Evolutionary conservation across 2,797 vertebrate species (phyloP), one percentile per base, ranked within the genome.

Genomic region (Squalus acanthias): DNA sequence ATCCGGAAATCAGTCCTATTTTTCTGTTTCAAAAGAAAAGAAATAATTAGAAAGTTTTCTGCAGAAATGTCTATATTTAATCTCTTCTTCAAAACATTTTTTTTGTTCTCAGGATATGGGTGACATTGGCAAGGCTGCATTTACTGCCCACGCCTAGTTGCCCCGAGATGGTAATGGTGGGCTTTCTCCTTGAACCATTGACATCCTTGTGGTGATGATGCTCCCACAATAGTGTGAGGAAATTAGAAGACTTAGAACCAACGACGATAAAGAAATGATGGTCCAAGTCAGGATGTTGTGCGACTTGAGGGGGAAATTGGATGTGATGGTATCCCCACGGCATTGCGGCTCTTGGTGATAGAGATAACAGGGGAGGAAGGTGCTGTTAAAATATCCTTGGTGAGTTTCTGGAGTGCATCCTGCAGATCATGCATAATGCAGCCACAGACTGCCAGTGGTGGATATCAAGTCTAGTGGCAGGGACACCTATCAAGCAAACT

Each of bases 1-100:
- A 99, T 97, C 99, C 99, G 97, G 99, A 98, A 97, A 99, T 98
- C 96, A 99, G 98, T 96, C 98, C 98, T 97, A 98, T 98, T 98
- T 99, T 99, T 98, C 99, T 99, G 97, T 97, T 97, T 79, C 39
- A 96, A 39, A 85, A 50, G 96, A 96, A 70, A 70, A 95, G 26
- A 39, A 60, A 39, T 22, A 63, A 20, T 97, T 92, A 96, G 82
- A 97, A 97, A 96, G 96, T 87, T 57, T 96, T 96, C 76, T 96
- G 96, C 96, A 67, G n/a, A 95, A 96, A 72, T 39, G 12, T 10
- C 26, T 29, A 24, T 0, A 10, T 0, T 93, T 93, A 22, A 69
- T 22, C 20, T 17, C 10, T 6, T 92, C n/a, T 39, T 20, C 4
- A 93, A 93, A n/a, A 69, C 60, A 26, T 3, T 1, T 5, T 50